Evolutionary conservation across 2,797 vertebrate species (phyloP).

Genomic region (Tokudaia muenninki): DNA sequence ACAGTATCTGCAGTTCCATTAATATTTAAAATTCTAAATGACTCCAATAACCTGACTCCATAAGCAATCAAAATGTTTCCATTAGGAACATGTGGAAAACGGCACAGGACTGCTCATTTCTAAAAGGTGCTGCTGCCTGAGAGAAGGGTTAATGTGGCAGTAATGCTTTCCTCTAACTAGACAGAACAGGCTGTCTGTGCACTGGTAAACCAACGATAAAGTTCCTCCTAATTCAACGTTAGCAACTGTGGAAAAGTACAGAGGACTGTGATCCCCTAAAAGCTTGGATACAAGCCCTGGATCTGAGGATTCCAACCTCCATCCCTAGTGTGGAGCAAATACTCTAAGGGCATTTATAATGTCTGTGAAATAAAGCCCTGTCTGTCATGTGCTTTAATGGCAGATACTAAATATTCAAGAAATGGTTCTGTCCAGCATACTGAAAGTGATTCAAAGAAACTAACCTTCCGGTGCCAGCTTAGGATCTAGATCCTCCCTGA

Average conservation of each 20-base stretch:
- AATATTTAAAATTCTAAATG: neutral
- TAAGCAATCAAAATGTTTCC: neutral
- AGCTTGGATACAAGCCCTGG: neutral
- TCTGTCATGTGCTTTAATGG: neutral
- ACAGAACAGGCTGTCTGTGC: neutral
- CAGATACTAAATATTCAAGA: neutral
- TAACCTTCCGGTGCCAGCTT: fast-evolving
- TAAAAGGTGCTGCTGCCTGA: neutral
- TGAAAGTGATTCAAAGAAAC: neutral
- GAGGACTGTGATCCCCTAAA: neutral
- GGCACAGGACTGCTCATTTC: neutral
- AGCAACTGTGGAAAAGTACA: neutral
- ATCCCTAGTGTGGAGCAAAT: neutral
- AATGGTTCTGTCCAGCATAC: fast-evolving
- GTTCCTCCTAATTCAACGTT: neutral
- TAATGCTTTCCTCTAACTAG: neutral
- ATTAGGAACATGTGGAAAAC: neutral
- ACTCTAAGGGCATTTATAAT: too few species aligned
- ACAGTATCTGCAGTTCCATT: neutral
- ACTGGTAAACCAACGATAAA: neutral
- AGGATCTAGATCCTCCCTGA: neutral
- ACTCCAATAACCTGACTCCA: neutral
- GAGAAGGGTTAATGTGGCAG: neutral
- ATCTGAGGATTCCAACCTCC: neutral
- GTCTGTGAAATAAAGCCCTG: neutral